Conservation (phyloP, 2,797 vertebrate genomes). For the Mastacembelus armatus region DNA sequence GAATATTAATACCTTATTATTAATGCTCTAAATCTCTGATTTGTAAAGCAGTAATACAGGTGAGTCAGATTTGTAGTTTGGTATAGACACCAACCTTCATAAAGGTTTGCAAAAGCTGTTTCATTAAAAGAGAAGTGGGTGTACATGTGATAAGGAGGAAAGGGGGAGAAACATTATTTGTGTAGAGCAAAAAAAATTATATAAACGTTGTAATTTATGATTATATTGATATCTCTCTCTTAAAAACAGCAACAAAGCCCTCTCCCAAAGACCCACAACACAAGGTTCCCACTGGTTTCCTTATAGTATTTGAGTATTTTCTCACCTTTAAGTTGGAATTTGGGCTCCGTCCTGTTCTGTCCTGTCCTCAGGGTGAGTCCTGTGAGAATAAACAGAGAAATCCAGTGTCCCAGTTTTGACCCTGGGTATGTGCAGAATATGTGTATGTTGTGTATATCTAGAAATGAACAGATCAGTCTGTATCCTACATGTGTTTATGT, state of each 20-base stretch:
- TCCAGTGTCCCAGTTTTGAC: slow-evolving; percentile 24
- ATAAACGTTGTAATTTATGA: no score
- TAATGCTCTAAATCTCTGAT: neutral
- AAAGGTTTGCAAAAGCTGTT: neutral
- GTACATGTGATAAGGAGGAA: no score
- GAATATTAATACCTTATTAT: slow-evolving; percentile 2
- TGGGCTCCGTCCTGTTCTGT: slow-evolving; percentile 6
- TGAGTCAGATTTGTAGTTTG: no score
- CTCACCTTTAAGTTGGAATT: slow-evolving; percentile 45
- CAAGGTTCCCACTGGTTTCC: neutral
- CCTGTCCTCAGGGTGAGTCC: slow-evolving; percentile 20
- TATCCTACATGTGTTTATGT: slow-evolving; percentile 14
- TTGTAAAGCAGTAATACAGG: no score
- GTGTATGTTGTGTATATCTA: neutral
- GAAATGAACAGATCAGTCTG: neutral
- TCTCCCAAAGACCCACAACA: neutral
- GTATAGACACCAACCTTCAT: no score
- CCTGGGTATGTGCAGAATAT: slow-evolving; percentile 28
- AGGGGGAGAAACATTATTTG: no score
- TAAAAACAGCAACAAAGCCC: no score
- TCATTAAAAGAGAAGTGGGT: no score
- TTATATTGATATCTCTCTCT: no score
- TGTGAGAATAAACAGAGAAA: slow-evolving; percentile 1
- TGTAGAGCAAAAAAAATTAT: no score
- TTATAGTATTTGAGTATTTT: neutral